Base-by-base conservation (phyloP, 2,797 vertebrate species). In the Lycodopsis pacificus region DNA sequence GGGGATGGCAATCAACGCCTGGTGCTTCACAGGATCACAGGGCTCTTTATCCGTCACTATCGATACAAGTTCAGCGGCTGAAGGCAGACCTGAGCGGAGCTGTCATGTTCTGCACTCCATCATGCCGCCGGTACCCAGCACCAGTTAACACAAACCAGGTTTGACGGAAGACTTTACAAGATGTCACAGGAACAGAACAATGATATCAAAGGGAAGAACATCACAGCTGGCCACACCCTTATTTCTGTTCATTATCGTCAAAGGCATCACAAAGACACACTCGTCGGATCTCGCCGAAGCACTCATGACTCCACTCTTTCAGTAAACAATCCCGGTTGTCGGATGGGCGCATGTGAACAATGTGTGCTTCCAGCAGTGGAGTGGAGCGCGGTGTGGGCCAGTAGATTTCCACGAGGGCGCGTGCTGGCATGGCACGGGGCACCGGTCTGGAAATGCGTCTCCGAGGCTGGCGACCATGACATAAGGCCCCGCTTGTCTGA, bases 401-500 rank as follows among this genome's bases (percentile, higher is more conserved):
- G 93, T 92, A 93, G 70, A 94, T 94, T 94, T 95, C 91, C 92
- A 94, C 27, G 27, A 65, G 85, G 84, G 86, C 34, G 76, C 79
- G 73, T 75, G 91, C 79, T 79, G 86, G 74, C 87, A 76, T 76
- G 86, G 83, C 53, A 78, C 80, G 58, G 79, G 81, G 85, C 75
- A 71, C 76, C 81, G 30, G 86, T 73, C 67, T 79, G 78, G 81
- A 85, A 90, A 73, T 54, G 81, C 48, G 66, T 88, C 86, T 88
- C 71, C 7, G 73, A 65, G 77, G 68, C 85, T 77, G 86, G 84
- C 76, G 88, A 90, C 79, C 79, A 7, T 76, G 81, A 91, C 89
- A 95, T 92, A 95, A 93, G 92, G 92, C 83, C 78, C 65, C 17
- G 71, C 80, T 94, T 95, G 94, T 95, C 82, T 82, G 61, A 81